A percentile compares a stretch with the other conserved stretches of the same genome.
These are phyloP conservation scores for Pasiphila rectangulata DNA, from an alignment of 2,888 invertebrate species.

Conservation along the genomic window DNA sequence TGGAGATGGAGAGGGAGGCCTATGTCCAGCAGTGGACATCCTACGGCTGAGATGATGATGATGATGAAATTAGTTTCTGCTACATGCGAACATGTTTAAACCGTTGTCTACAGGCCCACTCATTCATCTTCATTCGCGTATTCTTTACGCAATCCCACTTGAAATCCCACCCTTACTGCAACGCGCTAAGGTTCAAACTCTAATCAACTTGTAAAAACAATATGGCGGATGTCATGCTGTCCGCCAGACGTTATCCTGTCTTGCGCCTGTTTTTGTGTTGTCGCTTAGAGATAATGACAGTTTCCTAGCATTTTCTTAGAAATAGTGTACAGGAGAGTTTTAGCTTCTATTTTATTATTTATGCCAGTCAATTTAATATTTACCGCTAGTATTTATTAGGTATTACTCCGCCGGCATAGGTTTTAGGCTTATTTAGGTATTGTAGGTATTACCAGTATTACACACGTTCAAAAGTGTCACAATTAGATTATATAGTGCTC, in stretches of 20 bases:
- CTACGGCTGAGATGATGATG: too few species aligned
- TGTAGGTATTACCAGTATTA: too few species aligned
- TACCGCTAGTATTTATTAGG: too few species aligned
- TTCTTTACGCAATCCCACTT: neutral
- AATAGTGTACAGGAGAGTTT: neutral
- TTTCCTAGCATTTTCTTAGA: conserved; percentile 13
- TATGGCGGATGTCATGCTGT: conserved; percentile 16
- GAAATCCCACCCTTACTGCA: neutral
- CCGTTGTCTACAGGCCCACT: neutral
- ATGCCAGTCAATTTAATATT: neutral
- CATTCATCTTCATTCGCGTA: neutral
- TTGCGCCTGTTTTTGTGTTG: conserved; percentile 25
- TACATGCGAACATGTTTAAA: neutral
- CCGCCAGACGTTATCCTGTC: conserved; percentile 23
- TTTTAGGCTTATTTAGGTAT: too few species aligned
- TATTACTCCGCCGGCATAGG: too few species aligned
- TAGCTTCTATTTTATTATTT: neutral
- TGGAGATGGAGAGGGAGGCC: too few species aligned
- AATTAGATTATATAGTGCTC: too few species aligned
- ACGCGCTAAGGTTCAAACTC: conserved; percentile 5
- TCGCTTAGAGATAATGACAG: conserved; percentile 24
- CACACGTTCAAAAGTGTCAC: too few species aligned
- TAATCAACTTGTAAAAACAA: conserved; percentile 3
- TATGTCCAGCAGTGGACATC: too few species aligned
- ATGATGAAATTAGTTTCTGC: neutral